Evolutionary conservation across 2,797 vertebrate species (phyloP).

Genomic region (Phrynocephalus forsythii): DNA sequence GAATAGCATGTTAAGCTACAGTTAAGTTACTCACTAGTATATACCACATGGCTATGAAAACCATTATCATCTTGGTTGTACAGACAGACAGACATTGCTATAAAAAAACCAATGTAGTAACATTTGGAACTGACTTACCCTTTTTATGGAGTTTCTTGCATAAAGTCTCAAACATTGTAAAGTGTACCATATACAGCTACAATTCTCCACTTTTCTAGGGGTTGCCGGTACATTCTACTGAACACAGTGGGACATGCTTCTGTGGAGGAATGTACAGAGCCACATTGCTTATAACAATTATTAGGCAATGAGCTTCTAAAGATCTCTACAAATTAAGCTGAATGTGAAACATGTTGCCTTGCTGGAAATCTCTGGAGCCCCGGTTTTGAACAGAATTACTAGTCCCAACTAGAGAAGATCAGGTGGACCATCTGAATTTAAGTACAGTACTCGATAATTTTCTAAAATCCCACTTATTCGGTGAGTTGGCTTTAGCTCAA

Average conservation of each 20-base stretch:
- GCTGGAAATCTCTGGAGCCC: constrained; percentile 11
- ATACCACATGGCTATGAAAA: constrained; percentile 63
- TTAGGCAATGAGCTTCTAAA: constrained; percentile 17
- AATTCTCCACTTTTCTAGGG: neutral
- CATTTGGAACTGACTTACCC: constrained; percentile 46
- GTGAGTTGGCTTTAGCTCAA: no score
- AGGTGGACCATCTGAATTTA: no score
- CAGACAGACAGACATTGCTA: constrained; percentile 41
- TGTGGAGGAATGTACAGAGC: neutral
- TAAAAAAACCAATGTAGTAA: constrained; percentile 32
- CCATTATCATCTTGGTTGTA: constrained; percentile 55
- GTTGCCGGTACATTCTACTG: neutral
- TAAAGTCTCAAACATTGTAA: constrained; percentile 41
- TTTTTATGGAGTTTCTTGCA: constrained; percentile 49
- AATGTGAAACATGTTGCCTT: neutral
- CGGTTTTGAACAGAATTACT: no score
- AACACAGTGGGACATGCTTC: neutral
- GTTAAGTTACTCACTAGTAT: constrained; percentile 65
- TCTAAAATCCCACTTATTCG: no score
- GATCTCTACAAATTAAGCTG: neutral
- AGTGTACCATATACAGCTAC: constrained; percentile 15
- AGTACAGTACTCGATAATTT: no score
- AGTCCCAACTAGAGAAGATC: no score
- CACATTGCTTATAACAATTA: constrained; percentile 37
- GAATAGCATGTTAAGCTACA: constrained; percentile 69